Conservation (phyloP, 2,113 vertebrate species). For the Thymallus thymallus region DNA sequence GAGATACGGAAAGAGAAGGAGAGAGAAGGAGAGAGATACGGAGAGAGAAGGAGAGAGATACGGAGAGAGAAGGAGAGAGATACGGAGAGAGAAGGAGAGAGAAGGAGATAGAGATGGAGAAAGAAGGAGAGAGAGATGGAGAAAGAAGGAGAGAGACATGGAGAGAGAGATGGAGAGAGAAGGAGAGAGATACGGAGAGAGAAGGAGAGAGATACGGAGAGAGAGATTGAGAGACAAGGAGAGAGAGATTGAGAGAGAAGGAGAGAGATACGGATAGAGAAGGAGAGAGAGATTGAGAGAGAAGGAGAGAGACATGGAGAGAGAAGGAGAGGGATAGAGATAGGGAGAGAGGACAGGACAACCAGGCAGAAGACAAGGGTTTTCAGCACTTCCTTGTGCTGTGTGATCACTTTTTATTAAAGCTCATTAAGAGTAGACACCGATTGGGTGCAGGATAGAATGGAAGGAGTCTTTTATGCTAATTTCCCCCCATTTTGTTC, state of each 20-base stretch:
- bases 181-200: neutral
- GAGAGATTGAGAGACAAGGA: neutral
- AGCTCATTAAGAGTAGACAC: conserved; percentile 40
- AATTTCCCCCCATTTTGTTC: conserved; percentile 38
- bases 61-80: neutral
- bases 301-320: too few species aligned
- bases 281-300: neutral
- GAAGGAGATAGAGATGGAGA: neutral
- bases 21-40: too few species aligned
- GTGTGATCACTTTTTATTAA: conserved; percentile 33
- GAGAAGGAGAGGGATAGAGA: conserved; percentile 2
- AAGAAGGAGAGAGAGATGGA: neutral
- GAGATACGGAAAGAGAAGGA: too few species aligned
- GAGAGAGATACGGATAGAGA: conserved; percentile 3
- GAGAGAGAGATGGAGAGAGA: neutral
- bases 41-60: too few species aligned
- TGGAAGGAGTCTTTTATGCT: conserved; percentile 39
- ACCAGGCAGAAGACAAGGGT: neutral
- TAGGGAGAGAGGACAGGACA: conserved; percentile 7
- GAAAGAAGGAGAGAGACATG: neutral
- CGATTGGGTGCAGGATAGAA: conserved; percentile 44
- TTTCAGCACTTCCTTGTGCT: conserved; percentile 40
- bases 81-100: neutral
- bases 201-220: neutral
- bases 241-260: neutral